These are phyloP conservation scores for Novumbra hubbsi DNA, from an alignment of 2,797 vertebrate species.

Conservation along the genomic window DNA sequence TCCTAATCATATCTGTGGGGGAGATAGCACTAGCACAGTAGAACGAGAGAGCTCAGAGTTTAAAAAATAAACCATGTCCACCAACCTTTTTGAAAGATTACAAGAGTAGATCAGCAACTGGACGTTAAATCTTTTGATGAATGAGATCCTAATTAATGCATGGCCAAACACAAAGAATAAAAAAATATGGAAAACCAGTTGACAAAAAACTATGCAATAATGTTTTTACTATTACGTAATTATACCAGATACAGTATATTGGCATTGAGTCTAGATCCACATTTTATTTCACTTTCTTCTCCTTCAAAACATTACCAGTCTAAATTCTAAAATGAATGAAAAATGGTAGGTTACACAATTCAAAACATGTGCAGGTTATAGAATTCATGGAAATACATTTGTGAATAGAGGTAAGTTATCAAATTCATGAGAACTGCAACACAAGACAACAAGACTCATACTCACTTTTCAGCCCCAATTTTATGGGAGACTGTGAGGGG, in stretches of 20 bases:
- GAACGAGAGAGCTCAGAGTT: not conserved
- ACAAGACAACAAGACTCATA: conserved; percentile 22
- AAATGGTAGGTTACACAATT: too few species aligned
- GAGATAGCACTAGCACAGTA: not conserved
- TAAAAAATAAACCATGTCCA: not conserved
- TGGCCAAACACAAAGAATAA: not conserved
- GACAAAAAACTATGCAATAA: not conserved
- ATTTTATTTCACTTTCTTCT: not conserved
- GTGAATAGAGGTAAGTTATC: too few species aligned
- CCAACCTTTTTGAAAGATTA: not conserved
- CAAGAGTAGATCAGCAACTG: too few species aligned
- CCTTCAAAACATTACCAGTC: too few species aligned
- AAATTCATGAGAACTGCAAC: not conserved
- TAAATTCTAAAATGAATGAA: too few species aligned
- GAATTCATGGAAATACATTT: too few species aligned
- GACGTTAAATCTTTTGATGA: too few species aligned
- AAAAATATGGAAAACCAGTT: not conserved
- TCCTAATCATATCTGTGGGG: too few species aligned
- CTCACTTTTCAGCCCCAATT: conserved; percentile 72
- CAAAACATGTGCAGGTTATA: too few species aligned
- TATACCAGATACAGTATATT: not conserved
- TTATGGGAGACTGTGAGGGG: conserved; percentile 54
- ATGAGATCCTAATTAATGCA: not conserved
- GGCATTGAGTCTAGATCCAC: not conserved
- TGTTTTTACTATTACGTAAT: not conserved